A percentile compares a stretch with the other conserved stretches of the same genome.
Evolutionary conservation across 2,888 invertebrate species (phyloP).

Genomic region (Chironomus tentans): DNA sequence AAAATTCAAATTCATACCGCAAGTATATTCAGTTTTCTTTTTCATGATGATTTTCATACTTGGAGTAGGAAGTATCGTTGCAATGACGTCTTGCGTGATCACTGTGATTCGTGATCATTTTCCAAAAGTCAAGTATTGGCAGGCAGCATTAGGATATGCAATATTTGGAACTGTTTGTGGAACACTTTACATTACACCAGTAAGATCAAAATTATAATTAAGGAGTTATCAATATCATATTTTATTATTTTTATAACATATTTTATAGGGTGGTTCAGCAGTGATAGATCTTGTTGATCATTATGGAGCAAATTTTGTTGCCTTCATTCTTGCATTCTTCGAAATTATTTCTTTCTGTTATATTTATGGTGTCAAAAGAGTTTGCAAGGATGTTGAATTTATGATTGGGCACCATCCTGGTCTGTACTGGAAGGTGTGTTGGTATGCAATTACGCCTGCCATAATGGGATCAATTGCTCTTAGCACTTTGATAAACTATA

Average conservation of each 20-base stretch:
- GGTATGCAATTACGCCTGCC: slow-evolving; percentile 63
- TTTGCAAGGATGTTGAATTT: slow-evolving; percentile 66
- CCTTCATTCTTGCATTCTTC: slow-evolving; percentile 53
- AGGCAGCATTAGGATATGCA: slow-evolving; percentile 44
- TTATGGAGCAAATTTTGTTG: slow-evolving; percentile 66
- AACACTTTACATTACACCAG: slow-evolving; percentile 54
- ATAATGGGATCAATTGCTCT: slow-evolving; percentile 61
- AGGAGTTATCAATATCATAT: too few species aligned
- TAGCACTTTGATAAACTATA: slow-evolving; percentile 52
- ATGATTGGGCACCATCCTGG: slow-evolving; percentile 63
- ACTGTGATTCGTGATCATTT: slow-evolving; percentile 44
- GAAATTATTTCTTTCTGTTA: slow-evolving; percentile 63
- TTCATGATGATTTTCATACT: slow-evolving; percentile 50
- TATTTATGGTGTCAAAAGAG: slow-evolving; percentile 60
- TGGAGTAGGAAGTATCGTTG: slow-evolving; percentile 46
- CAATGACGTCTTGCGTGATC: slow-evolving; percentile 42
- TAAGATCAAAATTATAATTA: slow-evolving; percentile 31
- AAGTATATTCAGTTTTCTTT: slow-evolving; percentile 48
- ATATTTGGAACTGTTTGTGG: slow-evolving; percentile 47
- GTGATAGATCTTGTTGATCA: slow-evolving; percentile 62
- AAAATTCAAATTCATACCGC: slow-evolving; percentile 32
- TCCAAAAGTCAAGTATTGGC: slow-evolving; percentile 42
- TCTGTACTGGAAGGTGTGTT: slow-evolving; percentile 70
- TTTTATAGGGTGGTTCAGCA: slow-evolving; percentile 60
- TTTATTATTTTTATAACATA: too few species aligned